Evolutionary conservation across 2,888 invertebrate species (phyloP).

Genomic region (Leptopterna dolabrata): DNA sequence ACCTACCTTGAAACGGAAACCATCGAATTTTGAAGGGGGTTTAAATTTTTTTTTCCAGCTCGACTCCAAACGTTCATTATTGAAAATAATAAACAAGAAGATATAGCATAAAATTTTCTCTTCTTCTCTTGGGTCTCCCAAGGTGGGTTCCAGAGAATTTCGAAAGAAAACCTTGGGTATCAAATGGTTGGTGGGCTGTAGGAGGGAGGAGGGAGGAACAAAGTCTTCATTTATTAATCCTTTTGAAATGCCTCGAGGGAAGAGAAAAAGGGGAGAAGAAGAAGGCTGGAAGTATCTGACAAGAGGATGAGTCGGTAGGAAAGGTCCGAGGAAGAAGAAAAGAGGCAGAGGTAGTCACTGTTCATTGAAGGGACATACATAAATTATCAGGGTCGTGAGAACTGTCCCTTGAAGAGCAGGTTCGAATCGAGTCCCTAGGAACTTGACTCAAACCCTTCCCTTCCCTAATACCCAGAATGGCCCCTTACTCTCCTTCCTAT

Average conservation of each 20-base stretch:
- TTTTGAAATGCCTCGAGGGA: background rate
- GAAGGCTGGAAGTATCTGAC: background rate
- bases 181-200: too few species aligned
- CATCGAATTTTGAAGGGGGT: too few species aligned
- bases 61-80: too few species aligned
- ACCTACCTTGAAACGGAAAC: too few species aligned
- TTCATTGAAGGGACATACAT: constrained; percentile 46
- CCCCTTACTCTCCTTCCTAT: background rate
- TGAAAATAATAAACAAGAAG: too few species aligned
- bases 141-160: background rate
- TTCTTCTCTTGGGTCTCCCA: background rate
- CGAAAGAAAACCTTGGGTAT: too few species aligned
- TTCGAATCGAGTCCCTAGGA: background rate
- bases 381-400: constrained; percentile 44
- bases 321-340: background rate
- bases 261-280: background rate
- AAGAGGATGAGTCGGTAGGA: background rate
- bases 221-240: constrained; percentile 7
- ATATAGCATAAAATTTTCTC: too few species aligned
- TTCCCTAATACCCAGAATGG: background rate
- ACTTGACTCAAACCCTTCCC: background rate
- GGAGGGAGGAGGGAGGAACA: background rate
- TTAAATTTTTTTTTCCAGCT: too few species aligned
- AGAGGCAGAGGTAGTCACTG: constrained; percentile 31
- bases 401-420: background rate